Percentiles rank a stretch among this genome's conserved stretches.
Evolutionary conservation across 2,888 invertebrate genomes (phyloP).

Genomic region (Leptothorax acervorum): DNA sequence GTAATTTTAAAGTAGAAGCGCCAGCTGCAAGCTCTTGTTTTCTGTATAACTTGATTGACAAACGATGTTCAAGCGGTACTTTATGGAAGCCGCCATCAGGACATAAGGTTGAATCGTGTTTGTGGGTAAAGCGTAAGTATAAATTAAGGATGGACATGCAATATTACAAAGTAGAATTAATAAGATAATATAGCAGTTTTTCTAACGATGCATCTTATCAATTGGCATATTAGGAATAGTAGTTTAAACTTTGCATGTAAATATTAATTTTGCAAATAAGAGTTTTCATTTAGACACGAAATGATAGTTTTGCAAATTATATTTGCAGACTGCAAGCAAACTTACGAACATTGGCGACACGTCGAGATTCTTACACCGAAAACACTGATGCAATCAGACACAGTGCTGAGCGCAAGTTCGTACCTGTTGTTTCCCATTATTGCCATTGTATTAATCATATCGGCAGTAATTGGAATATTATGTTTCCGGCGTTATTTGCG

Average conservation of each 20-base stretch:
- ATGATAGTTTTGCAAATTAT: background rate
- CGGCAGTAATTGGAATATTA: slow-evolving; percentile 46
- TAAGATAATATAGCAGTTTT: background rate
- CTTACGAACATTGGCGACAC: background rate
- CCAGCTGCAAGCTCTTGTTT: slow-evolving; percentile 54
- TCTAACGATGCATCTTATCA: background rate
- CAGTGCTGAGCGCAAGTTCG: background rate
- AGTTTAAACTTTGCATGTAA: background rate
- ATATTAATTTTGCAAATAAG: slow-evolving; percentile 9
- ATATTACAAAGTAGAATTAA: background rate
- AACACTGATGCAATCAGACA: background rate
- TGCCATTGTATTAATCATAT: slow-evolving; percentile 33
- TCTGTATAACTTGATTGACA: slow-evolving; percentile 61
- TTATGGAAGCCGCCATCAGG: slow-evolving; percentile 67
- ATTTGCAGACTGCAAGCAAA: background rate
- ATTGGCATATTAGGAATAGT: background rate
- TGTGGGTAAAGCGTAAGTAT: slow-evolving; percentile 63
- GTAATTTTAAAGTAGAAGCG: slow-evolving; percentile 58
- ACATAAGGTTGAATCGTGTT: slow-evolving; percentile 42
- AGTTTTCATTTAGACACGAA: background rate
- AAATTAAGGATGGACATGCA: background rate
- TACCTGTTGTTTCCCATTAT: slow-evolving; percentile 40
- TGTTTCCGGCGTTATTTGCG: slow-evolving; percentile 36
- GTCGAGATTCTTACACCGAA: background rate
- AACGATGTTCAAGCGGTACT: slow-evolving; percentile 65